phyloP scores from a whole-genome alignment of 1,140 invertebrate species.

The Meloidogyne hapla region DNA sequence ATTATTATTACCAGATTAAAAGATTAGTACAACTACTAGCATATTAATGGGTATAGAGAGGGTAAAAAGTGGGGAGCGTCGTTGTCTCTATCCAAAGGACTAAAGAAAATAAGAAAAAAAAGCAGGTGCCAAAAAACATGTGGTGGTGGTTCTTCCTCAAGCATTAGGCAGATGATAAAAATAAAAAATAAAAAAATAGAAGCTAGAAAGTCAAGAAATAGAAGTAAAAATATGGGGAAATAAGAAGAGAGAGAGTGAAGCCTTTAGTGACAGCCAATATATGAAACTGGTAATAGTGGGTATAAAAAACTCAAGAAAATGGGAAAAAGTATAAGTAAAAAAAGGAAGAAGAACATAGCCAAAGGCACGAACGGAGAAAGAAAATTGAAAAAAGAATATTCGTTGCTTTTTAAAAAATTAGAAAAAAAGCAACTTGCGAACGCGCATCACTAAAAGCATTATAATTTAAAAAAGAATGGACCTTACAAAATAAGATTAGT shows the following conservation, averaged over 20 bases:
- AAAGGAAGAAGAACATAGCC: background rate
- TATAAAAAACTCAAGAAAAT: background rate
- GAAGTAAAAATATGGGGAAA: too few relatives aligned
- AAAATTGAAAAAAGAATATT: background rate
- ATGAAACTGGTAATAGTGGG: background rate
- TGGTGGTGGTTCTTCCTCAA: background rate
- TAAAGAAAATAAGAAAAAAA: background rate
- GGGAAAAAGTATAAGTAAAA: background rate
- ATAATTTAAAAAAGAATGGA: background rate
- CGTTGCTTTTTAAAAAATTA: background rate
- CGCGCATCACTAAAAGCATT: background rate
- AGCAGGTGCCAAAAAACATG: conserved; percentile 5
- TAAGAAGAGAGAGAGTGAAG: too few relatives aligned
- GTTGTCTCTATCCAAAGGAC: background rate
- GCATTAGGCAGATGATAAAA: background rate
- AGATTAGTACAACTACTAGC: background rate
- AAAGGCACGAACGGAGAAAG: background rate
- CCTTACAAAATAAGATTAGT: background rate
- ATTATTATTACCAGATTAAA: background rate
- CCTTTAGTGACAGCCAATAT: background rate
- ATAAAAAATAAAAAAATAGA: background rate
- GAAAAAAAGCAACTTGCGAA: background rate
- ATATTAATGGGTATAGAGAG: background rate
- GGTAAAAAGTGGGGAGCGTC: background rate
- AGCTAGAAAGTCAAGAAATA: background rate